phyloP scores from a whole-genome alignment of 2,797 vertebrate genomes.

The Onychomys leucogaster region DNA sequence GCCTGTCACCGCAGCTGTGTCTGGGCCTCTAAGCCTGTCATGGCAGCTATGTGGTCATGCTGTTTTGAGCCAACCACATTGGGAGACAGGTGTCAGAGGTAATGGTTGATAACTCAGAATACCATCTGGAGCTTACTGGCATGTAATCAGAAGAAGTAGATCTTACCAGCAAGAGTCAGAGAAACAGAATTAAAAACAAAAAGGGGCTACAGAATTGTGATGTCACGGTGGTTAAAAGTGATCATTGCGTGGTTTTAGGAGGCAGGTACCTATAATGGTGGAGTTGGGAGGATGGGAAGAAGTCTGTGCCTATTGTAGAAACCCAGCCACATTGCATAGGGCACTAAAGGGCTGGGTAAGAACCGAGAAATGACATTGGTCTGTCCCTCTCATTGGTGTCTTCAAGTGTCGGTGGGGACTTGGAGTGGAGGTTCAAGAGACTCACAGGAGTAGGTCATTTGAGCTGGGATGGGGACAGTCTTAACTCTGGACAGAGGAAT shows the following conservation, averaged over 20 bases:
- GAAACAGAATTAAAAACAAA: background rate
- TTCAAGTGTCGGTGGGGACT: background rate
- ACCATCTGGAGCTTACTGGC: background rate
- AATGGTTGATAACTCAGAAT: background rate
- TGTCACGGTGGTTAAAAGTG: background rate
- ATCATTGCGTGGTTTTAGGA: background rate
- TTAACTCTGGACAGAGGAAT: background rate
- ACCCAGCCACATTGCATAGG: too few species aligned
- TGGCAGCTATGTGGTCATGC: too few species aligned
- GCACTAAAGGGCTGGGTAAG: background rate
- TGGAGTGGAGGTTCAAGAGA: background rate
- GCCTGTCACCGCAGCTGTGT: too few species aligned
- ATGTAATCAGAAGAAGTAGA: background rate
- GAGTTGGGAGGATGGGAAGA: too few species aligned
- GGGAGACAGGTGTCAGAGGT: background rate
- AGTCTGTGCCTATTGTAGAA: background rate
- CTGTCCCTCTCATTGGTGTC: background rate
- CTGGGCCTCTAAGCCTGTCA: too few species aligned
- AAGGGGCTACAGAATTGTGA: background rate
- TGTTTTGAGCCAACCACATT: background rate
- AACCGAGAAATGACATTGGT: background rate
- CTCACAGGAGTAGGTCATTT: background rate
- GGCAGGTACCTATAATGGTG: background rate
- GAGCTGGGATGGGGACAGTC: background rate
- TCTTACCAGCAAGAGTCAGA: background rate